A percentile compares a stretch with the other conserved stretches of the same genome.
These are phyloP conservation scores for Octodon degus DNA, from an alignment of 2,113 vertebrate species.

Conservation along the genomic window DNA sequence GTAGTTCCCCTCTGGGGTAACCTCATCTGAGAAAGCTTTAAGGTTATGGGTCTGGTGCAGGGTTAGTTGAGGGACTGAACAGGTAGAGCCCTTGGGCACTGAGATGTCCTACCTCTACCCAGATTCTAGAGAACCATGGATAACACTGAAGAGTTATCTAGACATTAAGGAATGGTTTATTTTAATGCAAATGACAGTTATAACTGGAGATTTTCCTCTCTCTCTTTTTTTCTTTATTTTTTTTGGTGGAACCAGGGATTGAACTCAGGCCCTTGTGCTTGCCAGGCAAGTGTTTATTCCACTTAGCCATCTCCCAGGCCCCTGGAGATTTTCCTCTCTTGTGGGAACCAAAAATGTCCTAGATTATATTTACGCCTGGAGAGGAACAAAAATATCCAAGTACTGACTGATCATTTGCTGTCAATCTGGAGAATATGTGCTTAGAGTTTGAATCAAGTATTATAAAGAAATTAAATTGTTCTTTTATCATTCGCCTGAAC, in stretches of 20 bases:
- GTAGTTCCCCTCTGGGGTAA: not conserved
- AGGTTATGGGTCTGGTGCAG: not conserved
- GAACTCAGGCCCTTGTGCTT: no score
- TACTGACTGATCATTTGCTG: not conserved
- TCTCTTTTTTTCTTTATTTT: no score
- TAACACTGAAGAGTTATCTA: not conserved
- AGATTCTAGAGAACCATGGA: not conserved
- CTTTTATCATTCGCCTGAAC: not conserved
- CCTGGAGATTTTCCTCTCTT: not conserved
- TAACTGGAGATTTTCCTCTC: not conserved
- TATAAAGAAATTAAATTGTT: not conserved
- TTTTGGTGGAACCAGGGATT: no score
- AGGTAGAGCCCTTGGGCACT: not conserved
- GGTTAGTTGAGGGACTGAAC: fast-evolving
- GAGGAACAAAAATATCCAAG: not conserved
- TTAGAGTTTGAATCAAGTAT: not conserved
- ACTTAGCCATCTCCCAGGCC: no score
- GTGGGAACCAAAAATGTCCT: not conserved
- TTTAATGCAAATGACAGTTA: not conserved
- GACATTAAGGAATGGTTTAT: not conserved
- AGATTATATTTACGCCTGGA: not conserved
- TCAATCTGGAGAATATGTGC: not conserved
- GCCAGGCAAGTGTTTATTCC: no score
- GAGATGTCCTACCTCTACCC: not conserved
- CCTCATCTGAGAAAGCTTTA: not conserved